Conservation (phyloP, 37 sponge, comb jelly and placozoan species). For the Axinella damicornis region DNA sequence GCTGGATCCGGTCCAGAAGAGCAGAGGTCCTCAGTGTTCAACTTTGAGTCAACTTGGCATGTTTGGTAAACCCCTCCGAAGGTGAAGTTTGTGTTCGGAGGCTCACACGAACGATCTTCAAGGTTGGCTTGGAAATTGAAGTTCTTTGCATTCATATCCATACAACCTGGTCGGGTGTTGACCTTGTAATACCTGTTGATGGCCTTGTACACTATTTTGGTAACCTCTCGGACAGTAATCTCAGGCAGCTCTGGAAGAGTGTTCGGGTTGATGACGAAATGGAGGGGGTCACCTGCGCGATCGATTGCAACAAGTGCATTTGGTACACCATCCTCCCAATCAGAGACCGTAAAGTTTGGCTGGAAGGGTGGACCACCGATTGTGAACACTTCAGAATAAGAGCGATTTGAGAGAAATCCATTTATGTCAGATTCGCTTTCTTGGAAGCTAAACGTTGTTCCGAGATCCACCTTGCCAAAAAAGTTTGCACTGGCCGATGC, state of each 20-base stretch:
- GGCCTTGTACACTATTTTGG: constrained; percentile 48
- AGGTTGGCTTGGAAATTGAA: constrained; percentile 78
- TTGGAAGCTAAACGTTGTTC: constrained; percentile 7
- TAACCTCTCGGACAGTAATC: constrained; percentile 42
- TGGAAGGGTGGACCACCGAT: constrained; percentile 75
- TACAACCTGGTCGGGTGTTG: constrained; percentile 77
- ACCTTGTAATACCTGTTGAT: constrained; percentile 68
- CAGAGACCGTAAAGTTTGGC: constrained; percentile 63
- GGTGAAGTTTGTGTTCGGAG: constrained; percentile 37
- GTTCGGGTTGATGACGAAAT: constrained; percentile 53
- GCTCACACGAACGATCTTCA: constrained; percentile 54
- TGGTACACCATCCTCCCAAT: constrained; percentile 81
- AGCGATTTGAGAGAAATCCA: constrained; percentile 25
- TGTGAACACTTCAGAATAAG: constrained; percentile 60
- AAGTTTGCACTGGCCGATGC: constrained; percentile 74
- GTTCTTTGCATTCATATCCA: constrained; percentile 58
- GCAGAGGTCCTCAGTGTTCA: constrained; percentile 45
- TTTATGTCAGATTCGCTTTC: background rate
- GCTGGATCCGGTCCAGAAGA: constrained; percentile 34
- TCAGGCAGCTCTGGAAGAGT: constrained; percentile 72
- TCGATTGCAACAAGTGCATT: constrained; percentile 82
- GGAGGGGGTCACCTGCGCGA: constrained; percentile 73
- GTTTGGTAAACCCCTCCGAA: constrained; percentile 86
- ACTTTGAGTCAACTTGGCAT: constrained; percentile 37
- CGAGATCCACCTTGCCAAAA: constrained; percentile 35